These are phyloP conservation scores for Tragulus kanchil DNA, from an alignment of 2,113 vertebrate genomes.

Conservation along the genomic window DNA sequence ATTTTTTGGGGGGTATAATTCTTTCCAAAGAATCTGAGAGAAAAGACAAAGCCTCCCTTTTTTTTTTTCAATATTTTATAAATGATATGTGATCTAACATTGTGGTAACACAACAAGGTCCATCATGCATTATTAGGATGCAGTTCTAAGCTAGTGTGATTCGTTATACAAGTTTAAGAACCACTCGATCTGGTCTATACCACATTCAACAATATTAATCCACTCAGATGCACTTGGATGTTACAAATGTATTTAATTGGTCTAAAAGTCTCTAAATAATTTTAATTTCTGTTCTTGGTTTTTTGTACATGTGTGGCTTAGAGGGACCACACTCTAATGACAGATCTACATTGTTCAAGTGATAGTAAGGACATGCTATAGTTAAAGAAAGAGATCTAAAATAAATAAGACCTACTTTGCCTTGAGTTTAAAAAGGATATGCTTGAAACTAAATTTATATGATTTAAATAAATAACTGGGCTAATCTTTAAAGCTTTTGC, in stretches of 20 bases:
- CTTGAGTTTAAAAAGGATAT: background rate
- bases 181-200: background rate
- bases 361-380: background rate
- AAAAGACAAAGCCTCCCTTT: background rate
- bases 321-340: background rate
- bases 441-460: conserved; percentile 40
- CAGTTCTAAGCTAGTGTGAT: background rate
- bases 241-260: background rate
- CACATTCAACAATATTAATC: background rate
- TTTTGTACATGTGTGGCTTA: background rate
- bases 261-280: background rate
- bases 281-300: background rate
- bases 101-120: background rate
- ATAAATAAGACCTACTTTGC: background rate
- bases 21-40: background rate
- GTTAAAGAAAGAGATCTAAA: conserved; percentile 16
- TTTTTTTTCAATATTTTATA: background rate
- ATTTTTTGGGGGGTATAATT: background rate
- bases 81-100: background rate
- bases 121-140: background rate
- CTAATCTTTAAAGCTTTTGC: conserved; percentile 5
- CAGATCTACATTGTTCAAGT: background rate
- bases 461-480: conserved; percentile 34
- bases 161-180: background rate
- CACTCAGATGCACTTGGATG: background rate